phyloP scores from a whole-genome alignment of 2,113 vertebrate species.

The Saccopteryx leptura region DNA sequence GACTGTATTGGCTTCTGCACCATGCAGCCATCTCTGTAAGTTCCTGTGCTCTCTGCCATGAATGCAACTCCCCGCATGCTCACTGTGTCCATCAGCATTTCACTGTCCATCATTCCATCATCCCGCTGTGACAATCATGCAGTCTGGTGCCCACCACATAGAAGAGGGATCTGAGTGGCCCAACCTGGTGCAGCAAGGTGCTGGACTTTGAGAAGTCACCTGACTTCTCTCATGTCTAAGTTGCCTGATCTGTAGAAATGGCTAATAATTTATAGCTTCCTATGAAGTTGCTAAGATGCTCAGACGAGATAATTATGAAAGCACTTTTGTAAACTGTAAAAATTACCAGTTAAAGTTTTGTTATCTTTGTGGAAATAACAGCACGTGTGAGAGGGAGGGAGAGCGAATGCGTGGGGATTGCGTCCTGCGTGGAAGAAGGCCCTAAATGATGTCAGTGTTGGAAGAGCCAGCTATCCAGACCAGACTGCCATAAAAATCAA shows the following conservation, averaged over 20 bases:
- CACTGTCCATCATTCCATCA: fast-evolving
- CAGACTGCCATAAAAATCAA: constrained; percentile 31
- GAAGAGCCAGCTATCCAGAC: not conserved
- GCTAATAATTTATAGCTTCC: not conserved
- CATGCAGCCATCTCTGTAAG: fast-evolving
- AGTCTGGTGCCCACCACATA: not conserved
- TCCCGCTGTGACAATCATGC: not conserved
- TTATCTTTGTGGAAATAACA: constrained; percentile 23
- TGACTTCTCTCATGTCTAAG: not conserved
- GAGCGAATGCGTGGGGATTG: not conserved
- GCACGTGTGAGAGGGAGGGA: not conserved
- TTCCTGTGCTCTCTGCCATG: not conserved
- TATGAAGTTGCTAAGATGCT: not conserved
- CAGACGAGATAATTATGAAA: not conserved
- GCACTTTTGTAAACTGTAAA: not conserved
- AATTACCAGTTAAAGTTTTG: not conserved
- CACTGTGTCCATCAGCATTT: not conserved
- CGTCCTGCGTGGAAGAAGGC: not conserved
- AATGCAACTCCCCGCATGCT: too few species aligned
- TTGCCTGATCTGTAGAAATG: not conserved
- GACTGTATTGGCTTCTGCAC: not conserved
- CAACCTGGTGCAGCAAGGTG: not conserved
- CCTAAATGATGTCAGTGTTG: not conserved
- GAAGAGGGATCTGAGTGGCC: not conserved
- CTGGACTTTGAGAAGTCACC: not conserved